Percentiles rank a stretch among this genome's conserved stretches.
These are phyloP conservation scores for Heteropelma amictum DNA, from an alignment of 2,888 invertebrate genomes.

Conservation along the genomic window DNA sequence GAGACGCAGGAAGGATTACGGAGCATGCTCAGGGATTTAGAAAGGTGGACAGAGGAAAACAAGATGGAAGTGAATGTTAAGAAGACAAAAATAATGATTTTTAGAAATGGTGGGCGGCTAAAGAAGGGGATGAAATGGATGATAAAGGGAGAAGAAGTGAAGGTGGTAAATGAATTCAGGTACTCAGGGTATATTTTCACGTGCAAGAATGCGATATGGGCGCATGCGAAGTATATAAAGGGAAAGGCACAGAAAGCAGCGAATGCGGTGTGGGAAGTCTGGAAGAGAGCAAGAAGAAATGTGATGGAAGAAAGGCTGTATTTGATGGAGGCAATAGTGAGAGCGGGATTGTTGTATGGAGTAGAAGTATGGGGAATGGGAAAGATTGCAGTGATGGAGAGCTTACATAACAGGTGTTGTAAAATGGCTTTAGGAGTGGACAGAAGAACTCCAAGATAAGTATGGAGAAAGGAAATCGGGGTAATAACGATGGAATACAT, in stretches of 20 bases:
- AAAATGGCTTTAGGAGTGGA: slow-evolving; percentile 18
- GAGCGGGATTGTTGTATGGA: neutral
- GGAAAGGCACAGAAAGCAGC: no score
- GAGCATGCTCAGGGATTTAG: neutral
- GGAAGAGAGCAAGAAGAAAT: slow-evolving; percentile 11
- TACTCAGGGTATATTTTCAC: slow-evolving; percentile 1
- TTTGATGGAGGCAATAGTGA: neutral
- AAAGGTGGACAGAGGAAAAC: neutral
- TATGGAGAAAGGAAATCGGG: slow-evolving; percentile 19
- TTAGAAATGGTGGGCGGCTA: neutral
- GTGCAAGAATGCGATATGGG: slow-evolving; percentile 7
- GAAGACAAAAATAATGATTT: no score
- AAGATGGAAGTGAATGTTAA: neutral
- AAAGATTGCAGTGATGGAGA: neutral
- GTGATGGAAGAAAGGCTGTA: neutral
- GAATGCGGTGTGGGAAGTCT: no score
- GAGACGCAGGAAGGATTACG: neutral
- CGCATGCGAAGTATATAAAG: no score
- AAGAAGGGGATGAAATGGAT: neutral
- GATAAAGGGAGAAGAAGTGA: neutral
- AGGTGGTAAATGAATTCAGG: neutral
- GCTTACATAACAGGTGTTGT: slow-evolving; percentile 4
- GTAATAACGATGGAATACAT: neutral
- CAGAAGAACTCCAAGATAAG: slow-evolving; percentile 4
- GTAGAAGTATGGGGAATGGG: slow-evolving; percentile 4